phyloP scores from a whole-genome alignment of 2,888 invertebrate species.

The Lasius fuliginosus region DNA sequence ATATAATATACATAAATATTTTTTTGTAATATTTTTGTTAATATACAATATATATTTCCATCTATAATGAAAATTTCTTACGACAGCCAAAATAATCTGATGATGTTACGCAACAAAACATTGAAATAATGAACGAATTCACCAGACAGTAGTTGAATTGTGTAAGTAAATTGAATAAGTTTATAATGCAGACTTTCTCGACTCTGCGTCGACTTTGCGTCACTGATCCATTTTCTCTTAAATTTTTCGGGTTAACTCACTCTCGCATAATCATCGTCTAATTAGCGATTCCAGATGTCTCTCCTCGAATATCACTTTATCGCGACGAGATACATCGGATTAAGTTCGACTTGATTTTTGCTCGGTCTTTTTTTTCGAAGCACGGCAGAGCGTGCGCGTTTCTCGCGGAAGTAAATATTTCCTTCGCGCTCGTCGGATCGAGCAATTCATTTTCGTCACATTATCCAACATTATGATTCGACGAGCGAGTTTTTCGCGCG shows the following conservation, averaged over 20 bases:
- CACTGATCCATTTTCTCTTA: background rate
- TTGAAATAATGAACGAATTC: background rate
- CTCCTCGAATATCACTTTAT: background rate
- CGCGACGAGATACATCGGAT: background rate
- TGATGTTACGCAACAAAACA: background rate
- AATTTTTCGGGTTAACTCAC: background rate
- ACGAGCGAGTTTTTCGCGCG: conserved; percentile 27
- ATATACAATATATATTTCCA: background rate
- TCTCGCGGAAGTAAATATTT: conserved; percentile 56
- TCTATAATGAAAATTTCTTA: background rate
- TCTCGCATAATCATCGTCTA: background rate
- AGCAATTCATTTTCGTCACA: conserved; percentile 50
- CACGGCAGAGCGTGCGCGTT: background rate
- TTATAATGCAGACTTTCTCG: background rate
- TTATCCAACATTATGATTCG: conserved; percentile 40
- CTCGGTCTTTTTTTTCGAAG: background rate
- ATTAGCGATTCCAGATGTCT: background rate
- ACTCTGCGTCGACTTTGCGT: background rate
- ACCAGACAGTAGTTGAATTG: background rate
- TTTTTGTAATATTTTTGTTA: too few species aligned
- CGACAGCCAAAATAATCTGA: background rate
- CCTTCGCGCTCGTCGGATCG: conserved; percentile 27
- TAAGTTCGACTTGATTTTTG: conserved; percentile 7
- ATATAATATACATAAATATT: too few species aligned
- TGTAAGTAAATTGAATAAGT: background rate